A percentile compares a stretch with the other conserved stretches of the same genome.
phyloP scores from a whole-genome alignment of 2,113 vertebrate species.

The Labeo catla region DNA sequence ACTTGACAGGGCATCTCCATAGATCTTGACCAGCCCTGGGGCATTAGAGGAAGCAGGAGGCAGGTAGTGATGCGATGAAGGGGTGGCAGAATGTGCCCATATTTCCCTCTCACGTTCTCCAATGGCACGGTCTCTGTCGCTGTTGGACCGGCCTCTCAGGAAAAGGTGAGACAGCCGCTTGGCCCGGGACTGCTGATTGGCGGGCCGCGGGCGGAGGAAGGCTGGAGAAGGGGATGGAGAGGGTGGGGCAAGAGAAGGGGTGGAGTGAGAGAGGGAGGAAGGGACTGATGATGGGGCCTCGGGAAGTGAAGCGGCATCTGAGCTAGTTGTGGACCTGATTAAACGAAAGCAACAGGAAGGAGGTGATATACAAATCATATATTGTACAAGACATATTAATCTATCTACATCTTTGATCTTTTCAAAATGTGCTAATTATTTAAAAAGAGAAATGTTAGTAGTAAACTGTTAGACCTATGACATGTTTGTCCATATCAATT shows the following conservation, averaged over 20 bases:
- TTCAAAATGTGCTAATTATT: neutral
- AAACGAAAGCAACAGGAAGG: slow-evolving; percentile 45
- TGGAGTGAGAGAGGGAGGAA: slow-evolving; percentile 75
- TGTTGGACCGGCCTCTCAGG: slow-evolving; percentile 80
- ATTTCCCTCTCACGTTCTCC: slow-evolving; percentile 79
- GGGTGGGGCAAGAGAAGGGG: slow-evolving; percentile 75
- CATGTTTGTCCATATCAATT: neutral
- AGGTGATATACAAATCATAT: slow-evolving; percentile 58
- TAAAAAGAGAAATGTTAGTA: neutral
- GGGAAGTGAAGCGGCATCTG: slow-evolving; percentile 77
- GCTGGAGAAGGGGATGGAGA: slow-evolving; percentile 74
- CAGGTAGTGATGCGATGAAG: slow-evolving; percentile 78
- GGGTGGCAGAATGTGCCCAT: slow-evolving; percentile 82
- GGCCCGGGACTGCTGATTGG: slow-evolving; percentile 77
- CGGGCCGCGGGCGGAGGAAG: slow-evolving; percentile 76
- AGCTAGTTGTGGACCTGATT: slow-evolving; percentile 78
- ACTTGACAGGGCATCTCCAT: slow-evolving; percentile 79
- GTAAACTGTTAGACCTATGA: neutral
- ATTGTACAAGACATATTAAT: neutral
- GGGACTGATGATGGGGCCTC: slow-evolving; percentile 75
- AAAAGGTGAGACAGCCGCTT: slow-evolving; percentile 92
- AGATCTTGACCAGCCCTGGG: slow-evolving; percentile 83
- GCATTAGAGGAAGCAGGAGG: slow-evolving; percentile 75
- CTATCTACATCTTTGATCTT: neutral
- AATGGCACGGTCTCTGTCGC: slow-evolving; percentile 76